Conservation (phyloP, 2,797 vertebrate species). For the Emydoidea blandingii region DNA sequence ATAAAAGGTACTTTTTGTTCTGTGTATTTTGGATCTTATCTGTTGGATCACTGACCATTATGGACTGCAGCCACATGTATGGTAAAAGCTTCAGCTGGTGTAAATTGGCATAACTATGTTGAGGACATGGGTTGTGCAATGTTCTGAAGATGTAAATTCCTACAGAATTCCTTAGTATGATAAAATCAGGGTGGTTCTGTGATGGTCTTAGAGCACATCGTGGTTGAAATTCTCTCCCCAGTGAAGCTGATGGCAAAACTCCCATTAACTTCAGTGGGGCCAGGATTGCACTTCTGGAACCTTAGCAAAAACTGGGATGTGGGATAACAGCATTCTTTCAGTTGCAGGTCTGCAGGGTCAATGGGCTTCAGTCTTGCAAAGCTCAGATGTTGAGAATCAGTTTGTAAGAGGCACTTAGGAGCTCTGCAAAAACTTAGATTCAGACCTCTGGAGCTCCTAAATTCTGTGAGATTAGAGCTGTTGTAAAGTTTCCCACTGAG, state of each 20-base stretch:
- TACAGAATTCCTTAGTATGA: neutral
- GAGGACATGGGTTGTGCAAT: neutral
- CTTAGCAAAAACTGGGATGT: neutral
- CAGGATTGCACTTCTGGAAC: neutral
- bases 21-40: neutral
- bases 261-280: fast-evolving
- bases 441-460: neutral
- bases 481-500: neutral
- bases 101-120: fast-evolving
- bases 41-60: neutral
- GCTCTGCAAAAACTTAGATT: neutral
- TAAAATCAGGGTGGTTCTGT: fast-evolving
- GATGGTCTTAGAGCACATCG: neutral
- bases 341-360: neutral
- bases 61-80: neutral
- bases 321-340: neutral
- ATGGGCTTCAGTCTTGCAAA: neutral
- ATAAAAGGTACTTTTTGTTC: neutral
- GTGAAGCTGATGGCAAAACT: neutral
- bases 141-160: neutral
- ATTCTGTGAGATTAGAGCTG: neutral
- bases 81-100: neutral
- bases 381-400: neutral
- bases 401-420: neutral
- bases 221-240: fast-evolving